Conservation (phyloP, 2,113 vertebrate genomes). For the Indicator maculatus region DNA sequence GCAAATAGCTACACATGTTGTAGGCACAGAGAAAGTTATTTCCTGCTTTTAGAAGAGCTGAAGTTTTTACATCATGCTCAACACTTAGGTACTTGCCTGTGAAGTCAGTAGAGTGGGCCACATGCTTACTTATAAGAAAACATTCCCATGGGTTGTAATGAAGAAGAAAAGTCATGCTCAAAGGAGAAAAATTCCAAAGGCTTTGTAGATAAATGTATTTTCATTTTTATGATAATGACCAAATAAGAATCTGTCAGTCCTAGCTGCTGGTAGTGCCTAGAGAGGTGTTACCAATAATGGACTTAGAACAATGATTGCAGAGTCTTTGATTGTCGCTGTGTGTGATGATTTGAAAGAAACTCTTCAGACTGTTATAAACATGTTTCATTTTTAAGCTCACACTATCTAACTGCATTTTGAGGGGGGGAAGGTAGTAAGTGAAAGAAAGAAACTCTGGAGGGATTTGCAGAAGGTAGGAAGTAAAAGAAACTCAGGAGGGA, state of each 20-base stretch:
- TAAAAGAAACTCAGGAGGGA: background rate
- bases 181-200: background rate
- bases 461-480: background rate
- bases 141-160: background rate
- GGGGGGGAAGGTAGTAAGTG: background rate
- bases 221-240: background rate
- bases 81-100: background rate
- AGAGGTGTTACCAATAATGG: background rate
- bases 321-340: background rate
- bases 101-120: background rate
- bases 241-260: background rate
- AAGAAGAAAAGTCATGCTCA: background rate
- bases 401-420: background rate
- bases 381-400: background rate
- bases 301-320: background rate
- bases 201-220: background rate
- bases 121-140: background rate
- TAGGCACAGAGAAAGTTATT: background rate
- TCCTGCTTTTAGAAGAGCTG: background rate
- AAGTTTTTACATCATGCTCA: background rate
- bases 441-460: too few species aligned
- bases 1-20: background rate
- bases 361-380: background rate
- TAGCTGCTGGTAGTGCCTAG: background rate
- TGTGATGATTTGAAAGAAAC: background rate